Conservation (phyloP, 2,113 vertebrate genomes). For the Motacilla alba region DNA sequence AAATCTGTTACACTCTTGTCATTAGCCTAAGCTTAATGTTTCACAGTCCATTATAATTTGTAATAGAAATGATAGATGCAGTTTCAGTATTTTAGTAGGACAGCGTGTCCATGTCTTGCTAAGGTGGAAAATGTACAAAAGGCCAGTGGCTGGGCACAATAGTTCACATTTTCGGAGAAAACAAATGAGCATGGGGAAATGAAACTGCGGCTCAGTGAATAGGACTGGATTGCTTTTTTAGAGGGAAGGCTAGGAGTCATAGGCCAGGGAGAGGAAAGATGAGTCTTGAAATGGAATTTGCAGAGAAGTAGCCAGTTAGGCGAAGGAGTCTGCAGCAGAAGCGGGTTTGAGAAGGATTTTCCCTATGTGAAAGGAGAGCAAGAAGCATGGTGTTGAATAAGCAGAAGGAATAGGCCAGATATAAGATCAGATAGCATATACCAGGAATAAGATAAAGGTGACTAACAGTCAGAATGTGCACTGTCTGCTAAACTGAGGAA, state of each 20-base stretch:
- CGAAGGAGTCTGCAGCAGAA: neutral
- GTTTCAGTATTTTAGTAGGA: neutral
- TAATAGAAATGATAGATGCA: neutral
- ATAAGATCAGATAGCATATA: neutral
- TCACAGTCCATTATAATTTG: neutral
- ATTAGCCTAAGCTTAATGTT: neutral
- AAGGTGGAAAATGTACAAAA: neutral
- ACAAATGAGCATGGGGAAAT: neutral
- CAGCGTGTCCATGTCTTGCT: neutral
- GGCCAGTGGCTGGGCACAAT: neutral
- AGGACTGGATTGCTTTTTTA: neutral
- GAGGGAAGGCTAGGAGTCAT: neutral
- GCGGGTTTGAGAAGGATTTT: neutral
- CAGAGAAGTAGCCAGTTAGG: neutral
- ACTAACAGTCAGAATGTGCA: neutral
- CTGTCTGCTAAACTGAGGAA: neutral
- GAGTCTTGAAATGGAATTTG: neutral
- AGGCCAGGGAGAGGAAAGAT: slow-evolving; percentile 3
- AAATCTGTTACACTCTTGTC: neutral
- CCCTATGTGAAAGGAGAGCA: neutral
- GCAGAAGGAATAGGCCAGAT: neutral
- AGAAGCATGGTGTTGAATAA: neutral
- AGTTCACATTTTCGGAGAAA: neutral
- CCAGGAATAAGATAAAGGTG: neutral
- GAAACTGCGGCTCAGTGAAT: neutral